Base-by-base conservation (phyloP, 2,797 vertebrate species). In the Microhierax caerulescens region DNA sequence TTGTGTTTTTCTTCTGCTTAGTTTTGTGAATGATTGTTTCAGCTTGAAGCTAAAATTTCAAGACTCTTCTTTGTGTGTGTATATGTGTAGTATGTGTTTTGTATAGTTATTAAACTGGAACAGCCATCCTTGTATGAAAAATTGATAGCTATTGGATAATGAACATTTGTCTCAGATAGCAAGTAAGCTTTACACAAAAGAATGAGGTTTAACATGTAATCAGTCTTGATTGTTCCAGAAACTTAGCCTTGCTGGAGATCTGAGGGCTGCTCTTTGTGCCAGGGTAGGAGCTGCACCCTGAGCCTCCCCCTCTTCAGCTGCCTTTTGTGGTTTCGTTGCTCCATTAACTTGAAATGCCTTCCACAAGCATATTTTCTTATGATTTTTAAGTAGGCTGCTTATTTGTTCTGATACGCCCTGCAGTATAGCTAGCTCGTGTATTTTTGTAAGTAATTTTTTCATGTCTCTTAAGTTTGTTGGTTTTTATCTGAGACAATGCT, bases 181-280 rank as follows among this genome's bases (percentile, higher is more conserved):
- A 87, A 80, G 72, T 32, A 32, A 83, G 85, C 84, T 91, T 77
- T 83, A 28, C 64, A 89, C 84, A 91, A 73, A 92, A 89, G 65
- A 90, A 67, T 36, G 92, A 89, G 84, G 75, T 92, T 82, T 94
- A 82, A 21, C 72, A 51, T 91, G 86, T 86, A 91, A 90, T 93
- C 86, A 95, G 86, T 34, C 70, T 72, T 65, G 61, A 82, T 92
- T 95, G 83, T 88, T 94, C 50, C 47, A 89, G 90, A 91, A 95
- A 39, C 48, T 67, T 75, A 59, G 13, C 41, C 32, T 11, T 69
- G 75, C 78, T 92, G 84, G 30, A 70, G 75, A 56, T 89, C 81
- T 53, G 54, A 47, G 39, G 54, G 32, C 77, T 82, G 41, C 41
- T 85, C 28, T 68, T 43, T 59, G 57, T 85, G 85, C 65, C 69